Conservation (phyloP, 2,888 invertebrate species). For the Ectemnius cavifrons region DNA sequence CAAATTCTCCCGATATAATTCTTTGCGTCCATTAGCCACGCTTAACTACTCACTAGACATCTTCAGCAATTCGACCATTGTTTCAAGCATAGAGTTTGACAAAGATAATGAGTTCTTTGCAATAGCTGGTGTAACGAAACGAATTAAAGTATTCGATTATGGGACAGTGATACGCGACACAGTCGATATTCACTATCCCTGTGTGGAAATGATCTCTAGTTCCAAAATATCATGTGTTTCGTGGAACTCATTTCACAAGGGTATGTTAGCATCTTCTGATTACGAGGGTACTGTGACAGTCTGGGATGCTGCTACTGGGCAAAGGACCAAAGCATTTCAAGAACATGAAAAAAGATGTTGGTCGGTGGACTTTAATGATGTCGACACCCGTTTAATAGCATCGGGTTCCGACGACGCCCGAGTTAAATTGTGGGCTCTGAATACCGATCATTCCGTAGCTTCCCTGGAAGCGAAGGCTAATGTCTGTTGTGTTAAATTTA, state of each 20-base stretch:
- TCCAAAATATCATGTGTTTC: slow-evolving; percentile 97
- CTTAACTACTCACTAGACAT: slow-evolving; percentile 94
- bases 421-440: slow-evolving; percentile 95
- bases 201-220: slow-evolving; percentile 92
- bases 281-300: slow-evolving; percentile 96
- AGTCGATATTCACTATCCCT: slow-evolving; percentile 95
- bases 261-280: slow-evolving; percentile 93
- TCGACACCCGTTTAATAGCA: slow-evolving; percentile 93
- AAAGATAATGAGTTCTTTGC: slow-evolving; percentile 97
- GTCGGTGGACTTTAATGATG: slow-evolving; percentile 96
- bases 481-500: slow-evolving; percentile 96
- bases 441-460: slow-evolving; percentile 90
- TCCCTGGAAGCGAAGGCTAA: slow-evolving; percentile 96
- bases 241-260: slow-evolving; percentile 95
- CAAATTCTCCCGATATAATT: slow-evolving; percentile 90
- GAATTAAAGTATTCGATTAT: slow-evolving; percentile 96
- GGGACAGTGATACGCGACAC: slow-evolving; percentile 90
- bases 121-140: slow-evolving; percentile 96
- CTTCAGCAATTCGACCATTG: slow-evolving; percentile 91
- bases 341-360: slow-evolving; percentile 97
- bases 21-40: slow-evolving; percentile 89
- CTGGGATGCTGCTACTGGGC: slow-evolving; percentile 92
- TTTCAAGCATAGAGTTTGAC: slow-evolving; percentile 96
- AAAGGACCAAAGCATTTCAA: slow-evolving; percentile 86
- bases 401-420: slow-evolving; percentile 95